Conservation (phyloP, 1,140 invertebrate genomes). For the Euura lappo region DNA sequence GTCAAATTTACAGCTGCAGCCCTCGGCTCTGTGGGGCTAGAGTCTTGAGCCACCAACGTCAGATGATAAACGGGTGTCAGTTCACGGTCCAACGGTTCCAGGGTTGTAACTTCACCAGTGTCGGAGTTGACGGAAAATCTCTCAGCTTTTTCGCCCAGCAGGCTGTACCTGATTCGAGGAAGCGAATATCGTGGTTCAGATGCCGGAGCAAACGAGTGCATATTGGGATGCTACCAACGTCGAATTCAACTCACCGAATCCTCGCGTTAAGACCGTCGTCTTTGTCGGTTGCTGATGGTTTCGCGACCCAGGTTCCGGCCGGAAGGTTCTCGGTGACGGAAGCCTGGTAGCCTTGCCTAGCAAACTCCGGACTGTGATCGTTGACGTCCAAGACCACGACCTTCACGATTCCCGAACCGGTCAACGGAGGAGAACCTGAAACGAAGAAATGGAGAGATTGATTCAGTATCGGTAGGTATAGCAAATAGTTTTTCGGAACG, state of each 20-base stretch:
- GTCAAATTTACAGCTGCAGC: conserved; percentile 82
- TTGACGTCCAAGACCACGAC: conserved; percentile 93
- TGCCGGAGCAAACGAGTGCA: not conserved
- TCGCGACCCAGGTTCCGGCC: conserved; percentile 73
- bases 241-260: conserved; percentile 66
- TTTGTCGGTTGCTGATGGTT: conserved; percentile 77
- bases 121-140: conserved; percentile 77
- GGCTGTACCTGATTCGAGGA: conserved; percentile 67
- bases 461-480: conserved; percentile 8
- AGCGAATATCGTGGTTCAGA: not conserved
- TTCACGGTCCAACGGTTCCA: conserved; percentile 79
- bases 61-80: conserved; percentile 76
- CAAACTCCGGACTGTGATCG: conserved; percentile 88
- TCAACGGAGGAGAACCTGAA: conserved; percentile 85
- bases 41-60: conserved; percentile 86
- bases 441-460: conserved; percentile 25
- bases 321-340: conserved; percentile 79
- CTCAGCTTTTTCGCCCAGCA: conserved; percentile 80
- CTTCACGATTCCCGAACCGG: conserved; percentile 84
- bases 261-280: conserved; percentile 85
- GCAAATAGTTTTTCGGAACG: not conserved
- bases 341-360: conserved; percentile 77
- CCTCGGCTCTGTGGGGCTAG: conserved; percentile 79
- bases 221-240: not conserved
- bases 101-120: conserved; percentile 78